These are phyloP conservation scores for Argynnis bischoffii DNA, from an alignment of 2,888 invertebrate genomes.

Conservation along the genomic window DNA sequence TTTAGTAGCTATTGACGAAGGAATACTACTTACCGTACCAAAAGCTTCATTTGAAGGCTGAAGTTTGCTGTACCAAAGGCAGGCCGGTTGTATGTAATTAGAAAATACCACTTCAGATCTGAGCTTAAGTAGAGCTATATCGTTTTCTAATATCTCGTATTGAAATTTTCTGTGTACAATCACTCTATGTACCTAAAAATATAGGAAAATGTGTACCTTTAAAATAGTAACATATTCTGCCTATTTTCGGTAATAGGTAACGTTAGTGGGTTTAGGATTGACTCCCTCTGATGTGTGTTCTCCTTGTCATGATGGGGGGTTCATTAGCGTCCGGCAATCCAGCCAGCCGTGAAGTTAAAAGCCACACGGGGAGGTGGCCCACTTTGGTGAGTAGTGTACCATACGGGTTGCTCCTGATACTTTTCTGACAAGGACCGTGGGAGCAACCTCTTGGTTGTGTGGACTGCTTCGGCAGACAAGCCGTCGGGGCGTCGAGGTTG, in stretches of 20 bases:
- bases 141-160: slow-evolving; percentile 1
- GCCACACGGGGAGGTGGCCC: too few relatives aligned
- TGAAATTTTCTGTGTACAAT: slow-evolving; percentile 14
- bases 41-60: background rate
- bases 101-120: slow-evolving; percentile 25
- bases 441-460: too few relatives aligned
- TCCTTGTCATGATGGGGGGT: too few relatives aligned
- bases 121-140: slow-evolving; percentile 23
- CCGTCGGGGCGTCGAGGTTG: too few relatives aligned
- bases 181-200: slow-evolving; percentile 22
- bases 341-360: too few relatives aligned
- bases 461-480: too few relatives aligned
- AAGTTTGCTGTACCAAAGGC: slow-evolving; percentile 19
- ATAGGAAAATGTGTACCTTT: background rate
- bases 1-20: background rate
- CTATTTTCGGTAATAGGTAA: background rate
- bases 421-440: too few relatives aligned
- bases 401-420: too few relatives aligned
- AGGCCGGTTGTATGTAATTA: slow-evolving; percentile 28
- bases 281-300: too few relatives aligned
- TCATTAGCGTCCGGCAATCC: too few relatives aligned
- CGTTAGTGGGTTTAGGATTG: too few relatives aligned
- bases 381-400: too few relatives aligned
- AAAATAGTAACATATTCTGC: background rate
- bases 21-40: slow-evolving; percentile 26